Conservation (phyloP, 2,797 vertebrate species). For the Cheirogaleus major region DNA sequence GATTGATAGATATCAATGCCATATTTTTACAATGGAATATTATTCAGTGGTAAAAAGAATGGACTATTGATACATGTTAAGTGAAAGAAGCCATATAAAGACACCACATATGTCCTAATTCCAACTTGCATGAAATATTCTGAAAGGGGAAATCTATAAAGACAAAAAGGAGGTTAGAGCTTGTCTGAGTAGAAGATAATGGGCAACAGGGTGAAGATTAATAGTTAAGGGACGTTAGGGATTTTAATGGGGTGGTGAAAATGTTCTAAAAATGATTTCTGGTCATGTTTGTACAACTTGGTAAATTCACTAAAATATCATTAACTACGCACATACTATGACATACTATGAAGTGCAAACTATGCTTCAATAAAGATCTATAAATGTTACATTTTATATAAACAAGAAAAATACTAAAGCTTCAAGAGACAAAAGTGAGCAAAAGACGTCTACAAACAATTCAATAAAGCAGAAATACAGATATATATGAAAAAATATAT, state of each 20-base stretch:
- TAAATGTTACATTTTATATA: neutral
- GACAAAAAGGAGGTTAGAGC: neutral
- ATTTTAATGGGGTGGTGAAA: neutral
- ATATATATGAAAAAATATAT: neutral
- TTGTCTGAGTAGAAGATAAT: rapidly evolving
- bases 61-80: neutral
- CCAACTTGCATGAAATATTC: neutral
- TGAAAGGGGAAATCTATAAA: neutral
- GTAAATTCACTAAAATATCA: neutral
- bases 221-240: neutral
- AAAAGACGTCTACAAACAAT: neutral
- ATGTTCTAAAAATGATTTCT: neutral
- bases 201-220: rapidly evolving
- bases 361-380: neutral
- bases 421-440: neutral
- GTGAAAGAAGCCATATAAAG: neutral
- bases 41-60: neutral
- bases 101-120: neutral
- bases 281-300: neutral
- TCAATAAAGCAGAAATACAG: neutral
- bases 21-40: neutral
- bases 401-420: neutral
- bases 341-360: neutral
- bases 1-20: neutral
- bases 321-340: neutral